phyloP scores from a whole-genome alignment of 2,113 vertebrate genomes.

The Telmatochromis sp. region DNA sequence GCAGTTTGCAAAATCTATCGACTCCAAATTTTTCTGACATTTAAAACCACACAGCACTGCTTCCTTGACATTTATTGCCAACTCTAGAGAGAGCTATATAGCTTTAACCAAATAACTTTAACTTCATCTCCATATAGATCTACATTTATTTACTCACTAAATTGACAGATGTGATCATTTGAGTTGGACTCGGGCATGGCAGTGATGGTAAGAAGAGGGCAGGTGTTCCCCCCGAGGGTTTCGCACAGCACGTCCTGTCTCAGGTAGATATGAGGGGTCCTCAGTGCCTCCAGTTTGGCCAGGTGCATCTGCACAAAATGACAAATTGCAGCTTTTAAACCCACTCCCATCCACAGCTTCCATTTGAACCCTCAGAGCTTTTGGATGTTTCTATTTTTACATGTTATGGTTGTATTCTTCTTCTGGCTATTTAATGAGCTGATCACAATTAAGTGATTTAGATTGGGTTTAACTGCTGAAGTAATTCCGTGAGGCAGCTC shows the following conservation, averaged over 20 bases:
- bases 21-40: neutral
- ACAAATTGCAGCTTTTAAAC: neutral
- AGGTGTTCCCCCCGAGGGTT: constrained; percentile 88
- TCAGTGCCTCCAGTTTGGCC: constrained; percentile 83
- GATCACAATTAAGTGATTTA: neutral
- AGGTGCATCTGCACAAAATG: constrained; percentile 83
- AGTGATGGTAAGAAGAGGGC: constrained; percentile 93
- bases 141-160: constrained; percentile 78
- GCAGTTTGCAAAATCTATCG: neutral
- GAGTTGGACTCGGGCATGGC: constrained; percentile 92
- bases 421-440: neutral
- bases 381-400: neutral
- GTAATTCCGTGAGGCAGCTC: neutral
- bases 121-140: neutral
- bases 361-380: neutral
- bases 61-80: neutral
- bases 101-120: neutral
- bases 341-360: neutral
- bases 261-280: constrained; percentile 89
- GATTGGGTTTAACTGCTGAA: neutral
- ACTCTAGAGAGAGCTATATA: neutral
- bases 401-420: neutral
- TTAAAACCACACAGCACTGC: neutral
- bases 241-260: constrained; percentile 87
- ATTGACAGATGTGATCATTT: constrained; percentile 88